These are phyloP conservation scores for Dolichoris vasculosae DNA, from an alignment of 1,140 invertebrate species.

Conservation along the genomic window DNA sequence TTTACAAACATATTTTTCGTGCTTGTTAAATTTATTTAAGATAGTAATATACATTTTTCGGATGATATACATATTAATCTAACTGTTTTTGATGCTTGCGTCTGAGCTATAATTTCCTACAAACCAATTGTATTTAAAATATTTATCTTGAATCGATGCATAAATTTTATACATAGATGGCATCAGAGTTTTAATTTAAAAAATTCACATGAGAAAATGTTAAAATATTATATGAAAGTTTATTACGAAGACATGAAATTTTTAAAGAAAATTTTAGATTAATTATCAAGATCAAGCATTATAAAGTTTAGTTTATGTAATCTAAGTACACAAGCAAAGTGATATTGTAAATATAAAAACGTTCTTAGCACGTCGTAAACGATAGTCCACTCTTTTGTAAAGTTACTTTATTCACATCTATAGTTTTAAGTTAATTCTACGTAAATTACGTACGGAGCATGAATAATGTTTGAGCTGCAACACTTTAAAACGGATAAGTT, in stretches of 20 bases:
- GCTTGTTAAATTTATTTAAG: background rate
- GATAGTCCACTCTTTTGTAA: conserved; percentile 18
- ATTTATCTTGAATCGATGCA: background rate
- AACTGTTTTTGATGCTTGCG: background rate
- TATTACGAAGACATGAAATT: background rate
- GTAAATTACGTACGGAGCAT: background rate
- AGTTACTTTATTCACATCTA: conserved; percentile 11
- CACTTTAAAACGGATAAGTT: background rate
- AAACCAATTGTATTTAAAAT: background rate
- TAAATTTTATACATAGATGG: background rate
- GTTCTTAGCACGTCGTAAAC: conserved; percentile 15
- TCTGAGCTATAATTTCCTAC: background rate
- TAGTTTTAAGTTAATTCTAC: conserved; percentile 13
- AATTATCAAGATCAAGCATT: background rate
- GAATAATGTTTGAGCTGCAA: background rate
- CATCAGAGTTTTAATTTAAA: background rate
- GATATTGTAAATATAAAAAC: conserved; percentile 10
- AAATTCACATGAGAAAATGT: background rate
- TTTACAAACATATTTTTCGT: background rate
- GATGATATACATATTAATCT: background rate
- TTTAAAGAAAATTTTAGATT: background rate
- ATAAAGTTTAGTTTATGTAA: conserved; percentile 8
- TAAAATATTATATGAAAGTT: background rate
- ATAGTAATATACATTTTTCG: no score
- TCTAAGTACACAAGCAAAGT: background rate